Evolutionary conservation across 2,888 invertebrate species (phyloP).

Genomic region (Clusia tigrina): DNA sequence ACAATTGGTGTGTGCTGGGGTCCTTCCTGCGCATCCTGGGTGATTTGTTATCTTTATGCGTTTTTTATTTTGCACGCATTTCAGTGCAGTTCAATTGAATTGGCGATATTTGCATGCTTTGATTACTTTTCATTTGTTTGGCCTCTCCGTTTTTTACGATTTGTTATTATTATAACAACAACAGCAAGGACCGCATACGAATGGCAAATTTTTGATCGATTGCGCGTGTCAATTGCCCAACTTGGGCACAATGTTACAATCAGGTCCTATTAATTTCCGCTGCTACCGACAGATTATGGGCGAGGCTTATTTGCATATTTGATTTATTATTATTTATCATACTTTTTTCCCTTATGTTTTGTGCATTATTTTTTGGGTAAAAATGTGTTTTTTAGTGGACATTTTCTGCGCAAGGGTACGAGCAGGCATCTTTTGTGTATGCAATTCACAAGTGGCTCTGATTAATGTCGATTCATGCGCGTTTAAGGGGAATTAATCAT

Average conservation of each 20-base stretch:
- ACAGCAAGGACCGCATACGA: background rate
- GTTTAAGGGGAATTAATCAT: slow-evolving; percentile 1
- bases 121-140: background rate
- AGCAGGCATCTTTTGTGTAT: background rate
- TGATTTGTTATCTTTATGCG: background rate
- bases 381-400: slow-evolving; percentile 9
- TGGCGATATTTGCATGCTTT: background rate
- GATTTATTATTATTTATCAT: slow-evolving; percentile 43
- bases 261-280: background rate
- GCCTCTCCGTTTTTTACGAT: slow-evolving; percentile 1
- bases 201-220: background rate
- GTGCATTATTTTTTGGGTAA: slow-evolving; percentile 52
- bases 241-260: background rate
- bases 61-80: background rate
- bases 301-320: slow-evolving; percentile 52
- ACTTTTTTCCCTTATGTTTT: slow-evolving; percentile 32
- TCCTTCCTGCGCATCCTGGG: background rate
- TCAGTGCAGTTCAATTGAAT: background rate
- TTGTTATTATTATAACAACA: slow-evolving; percentile 4
- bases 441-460: slow-evolving; percentile 2
- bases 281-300: background rate
- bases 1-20: no score
- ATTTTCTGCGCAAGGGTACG: background rate
- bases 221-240: slow-evolving; percentile 4
- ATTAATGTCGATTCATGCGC: slow-evolving; percentile 1